Conservation (phyloP, 2,888 invertebrate species). For the Mystacides longicornis region DNA sequence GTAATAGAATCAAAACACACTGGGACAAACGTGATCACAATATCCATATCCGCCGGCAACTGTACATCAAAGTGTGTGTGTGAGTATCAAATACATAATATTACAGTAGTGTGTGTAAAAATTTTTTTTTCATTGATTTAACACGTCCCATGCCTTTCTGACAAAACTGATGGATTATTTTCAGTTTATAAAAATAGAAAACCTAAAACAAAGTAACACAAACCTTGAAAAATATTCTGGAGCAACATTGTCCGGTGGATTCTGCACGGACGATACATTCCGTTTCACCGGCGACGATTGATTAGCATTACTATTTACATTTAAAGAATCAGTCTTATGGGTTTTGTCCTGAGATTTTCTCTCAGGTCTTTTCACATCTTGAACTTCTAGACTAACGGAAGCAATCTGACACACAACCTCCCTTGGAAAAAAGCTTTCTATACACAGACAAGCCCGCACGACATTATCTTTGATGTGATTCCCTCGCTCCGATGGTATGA, state of each 20-base stretch:
- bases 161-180: too few species aligned
- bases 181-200: too few species aligned
- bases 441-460: conserved; percentile 46
- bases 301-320: conserved; percentile 19
- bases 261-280: conserved; percentile 10
- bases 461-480: conserved; percentile 39
- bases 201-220: too few species aligned
- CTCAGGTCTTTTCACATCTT: conserved; percentile 33
- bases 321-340: conserved; percentile 42
- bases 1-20: too few species aligned
- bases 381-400: conserved; percentile 55
- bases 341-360: conserved; percentile 39
- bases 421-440: conserved; percentile 57
- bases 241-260: neutral
- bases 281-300: conserved; percentile 21
- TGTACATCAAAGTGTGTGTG: too few species aligned
- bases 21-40: too few species aligned
- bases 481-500: conserved; percentile 49
- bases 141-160: too few species aligned
- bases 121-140: too few species aligned
- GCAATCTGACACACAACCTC: conserved; percentile 57
- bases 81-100: too few species aligned
- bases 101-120: too few species aligned
- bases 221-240: conserved; percentile 21
- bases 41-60: too few species aligned